These are phyloP conservation scores for Dreissena rostriformis DNA, from an alignment of 1,140 invertebrate species.

Conservation along the genomic window DNA sequence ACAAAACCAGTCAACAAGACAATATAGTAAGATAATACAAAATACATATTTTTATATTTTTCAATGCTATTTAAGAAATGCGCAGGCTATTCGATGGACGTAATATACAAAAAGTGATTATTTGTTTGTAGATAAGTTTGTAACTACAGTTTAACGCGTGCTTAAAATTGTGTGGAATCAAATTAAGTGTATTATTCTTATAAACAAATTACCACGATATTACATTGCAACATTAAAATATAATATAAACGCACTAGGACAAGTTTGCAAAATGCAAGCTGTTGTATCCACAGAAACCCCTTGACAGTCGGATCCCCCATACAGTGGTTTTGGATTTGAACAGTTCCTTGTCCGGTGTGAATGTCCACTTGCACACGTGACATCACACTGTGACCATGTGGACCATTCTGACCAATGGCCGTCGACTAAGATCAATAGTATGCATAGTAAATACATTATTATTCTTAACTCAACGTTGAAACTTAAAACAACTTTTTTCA, in stretches of 20 bases:
- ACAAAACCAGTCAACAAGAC: too few species aligned
- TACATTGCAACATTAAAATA: too few species aligned
- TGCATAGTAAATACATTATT: conserved; percentile 65
- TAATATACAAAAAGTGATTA: too few species aligned
- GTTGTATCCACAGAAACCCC: conserved; percentile 18
- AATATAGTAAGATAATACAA: too few species aligned
- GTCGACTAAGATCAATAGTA: conserved; percentile 39
- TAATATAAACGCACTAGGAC: conserved; percentile 33
- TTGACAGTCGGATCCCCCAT: conserved; percentile 56
- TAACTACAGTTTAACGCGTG: too few species aligned
- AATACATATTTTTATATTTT: too few species aligned
- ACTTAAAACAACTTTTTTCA: not conserved
- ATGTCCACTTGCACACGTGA: conserved; percentile 65
- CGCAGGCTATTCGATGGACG: too few species aligned
- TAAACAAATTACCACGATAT: too few species aligned
- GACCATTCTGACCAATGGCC: conserved; percentile 73
- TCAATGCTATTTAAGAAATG: too few species aligned
- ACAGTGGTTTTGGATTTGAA: conserved; percentile 52
- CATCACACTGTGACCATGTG: conserved; percentile 62
- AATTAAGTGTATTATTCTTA: too few species aligned
- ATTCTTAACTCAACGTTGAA: conserved; percentile 59
- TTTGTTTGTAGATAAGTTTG: too few species aligned
- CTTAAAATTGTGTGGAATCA: too few species aligned
- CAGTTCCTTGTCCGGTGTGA: conserved; percentile 59
- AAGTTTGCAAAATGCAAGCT: conserved; percentile 23